Base-by-base conservation (phyloP, 1,140 invertebrate species). In the Listronotus oregonensis region DNA sequence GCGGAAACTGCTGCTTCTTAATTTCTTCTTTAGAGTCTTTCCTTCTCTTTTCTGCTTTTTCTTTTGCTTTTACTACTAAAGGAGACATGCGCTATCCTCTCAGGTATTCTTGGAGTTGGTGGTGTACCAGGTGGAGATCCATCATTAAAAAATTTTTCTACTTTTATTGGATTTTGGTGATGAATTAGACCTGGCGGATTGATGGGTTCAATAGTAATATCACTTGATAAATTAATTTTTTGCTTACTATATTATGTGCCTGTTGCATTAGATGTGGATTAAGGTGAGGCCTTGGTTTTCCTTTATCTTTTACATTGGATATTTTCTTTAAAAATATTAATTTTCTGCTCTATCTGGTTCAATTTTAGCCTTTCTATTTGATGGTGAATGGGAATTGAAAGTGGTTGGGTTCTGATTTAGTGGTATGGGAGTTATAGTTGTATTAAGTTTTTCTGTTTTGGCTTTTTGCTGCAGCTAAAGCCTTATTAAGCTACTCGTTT, bases 301-400 rank as follows among this genome's bases (percentile, higher is more conserved):
- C 79, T 67, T 83, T 84, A 66, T 80, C 79, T 79, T 89, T 91
- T 14, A 87, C 85, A 81, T 90, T 91, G 54, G 89, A 87, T 72
- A 93, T 90, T 80, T 92, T 92, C 75, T 92, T 93, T 70, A 93
- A 91, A n/a, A 74, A 93, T 91, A 80, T 92, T 93, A 21, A 92
- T 77, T 77, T 93, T 93, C 87, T 89, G n/a, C n/a, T 77, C 87
- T 90, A 75, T 93, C 89, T 1, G 90, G 90, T 77, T 93, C 90
- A 3, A 85, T 87, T 0, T 83, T 18, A 93, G 76, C 80, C 92
- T 91, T 71, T 87, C 87, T 40, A 88, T 82, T 60, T 81, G 65
- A 40, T 68, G 47, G 21, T 65, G 65, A 17, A 43, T 46, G 4
- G 43, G 58, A 8, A 57, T 39, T 42, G 67, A 27, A 54, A 66